Percentiles rank a stretch among this genome's conserved stretches.
Evolutionary conservation across 64 coral and sea anemone genomes (phyloP).

Genomic region (Stichodactyla mertensii): DNA sequence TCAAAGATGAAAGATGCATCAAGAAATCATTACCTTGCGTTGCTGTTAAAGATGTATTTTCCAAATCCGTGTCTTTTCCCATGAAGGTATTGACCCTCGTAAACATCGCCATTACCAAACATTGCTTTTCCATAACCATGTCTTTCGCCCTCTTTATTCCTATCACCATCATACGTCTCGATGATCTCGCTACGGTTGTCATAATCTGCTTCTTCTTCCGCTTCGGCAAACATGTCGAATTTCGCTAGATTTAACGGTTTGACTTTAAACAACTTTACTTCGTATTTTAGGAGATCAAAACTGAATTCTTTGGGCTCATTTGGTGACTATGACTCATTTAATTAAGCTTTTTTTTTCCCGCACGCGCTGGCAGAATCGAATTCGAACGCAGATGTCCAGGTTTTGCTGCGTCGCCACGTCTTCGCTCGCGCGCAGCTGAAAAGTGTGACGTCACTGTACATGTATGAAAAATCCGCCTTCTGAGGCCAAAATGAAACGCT

Average conservation of each 20-base stretch:
- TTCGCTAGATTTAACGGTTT: not conserved
- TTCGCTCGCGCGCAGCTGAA: too few species aligned
- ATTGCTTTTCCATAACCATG: constrained; percentile 60
- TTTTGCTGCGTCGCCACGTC: not conserved
- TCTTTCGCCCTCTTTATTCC: constrained; percentile 57
- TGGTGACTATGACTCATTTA: not conserved
- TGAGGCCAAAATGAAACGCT: too few species aligned
- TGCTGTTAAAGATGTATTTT: constrained; percentile 18
- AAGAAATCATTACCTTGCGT: not conserved
- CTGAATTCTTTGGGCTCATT: not conserved
- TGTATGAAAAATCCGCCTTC: too few species aligned
- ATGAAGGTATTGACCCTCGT: constrained; percentile 61
- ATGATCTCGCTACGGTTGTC: constrained; percentile 4
- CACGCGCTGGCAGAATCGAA: not conserved
- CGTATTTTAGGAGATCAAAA: not conserved
- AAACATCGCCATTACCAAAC: constrained; percentile 60
- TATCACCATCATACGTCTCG: constrained; percentile 46
- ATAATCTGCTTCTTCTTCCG: not conserved
- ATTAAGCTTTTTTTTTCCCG: not conserved
- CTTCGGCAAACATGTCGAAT: not conserved
- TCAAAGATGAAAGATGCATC: not conserved
- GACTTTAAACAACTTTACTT: not conserved
- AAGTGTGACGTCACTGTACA: not conserved
- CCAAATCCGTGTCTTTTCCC: constrained; percentile 62
- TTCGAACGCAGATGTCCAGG: not conserved